These are phyloP conservation scores for Girardinus metallicus DNA, from an alignment of 2,797 vertebrate species.

Conservation along the genomic window DNA sequence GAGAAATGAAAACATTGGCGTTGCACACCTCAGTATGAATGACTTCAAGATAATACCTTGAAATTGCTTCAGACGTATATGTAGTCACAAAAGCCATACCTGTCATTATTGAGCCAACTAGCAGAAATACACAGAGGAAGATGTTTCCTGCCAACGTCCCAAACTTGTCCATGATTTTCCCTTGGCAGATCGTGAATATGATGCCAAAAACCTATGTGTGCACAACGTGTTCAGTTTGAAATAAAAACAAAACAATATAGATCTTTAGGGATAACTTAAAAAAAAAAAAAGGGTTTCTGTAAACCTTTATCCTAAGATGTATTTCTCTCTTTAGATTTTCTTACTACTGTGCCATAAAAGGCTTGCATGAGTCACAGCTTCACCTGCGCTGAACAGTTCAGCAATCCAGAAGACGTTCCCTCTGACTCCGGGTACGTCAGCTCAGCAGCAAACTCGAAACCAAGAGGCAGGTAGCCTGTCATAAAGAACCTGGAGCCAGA, in stretches of 20 bases:
- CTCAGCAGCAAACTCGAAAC: constrained; percentile 96
- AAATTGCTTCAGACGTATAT: constrained; percentile 18
- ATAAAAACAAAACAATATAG: neutral
- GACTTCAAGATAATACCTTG: constrained; percentile 12
- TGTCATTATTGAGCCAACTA: constrained; percentile 87
- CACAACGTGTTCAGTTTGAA: constrained; percentile 18
- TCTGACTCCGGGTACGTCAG: constrained; percentile 96
- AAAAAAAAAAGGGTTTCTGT: too few species aligned
- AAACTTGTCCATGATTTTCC: constrained; percentile 88
- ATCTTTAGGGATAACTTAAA: neutral
- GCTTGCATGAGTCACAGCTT: neutral
- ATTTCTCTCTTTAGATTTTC: neutral
- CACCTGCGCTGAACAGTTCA: constrained; percentile 97
- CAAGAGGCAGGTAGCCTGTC: constrained; percentile 95
- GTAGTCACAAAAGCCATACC: constrained; percentile 71
- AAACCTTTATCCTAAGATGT: neutral
- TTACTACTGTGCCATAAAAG: neutral
- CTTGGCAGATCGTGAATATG: constrained; percentile 92
- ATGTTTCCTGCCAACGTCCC: constrained; percentile 88
- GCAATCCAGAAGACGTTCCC: constrained; percentile 94
- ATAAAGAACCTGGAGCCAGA: constrained; percentile 88
- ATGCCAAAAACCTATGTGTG: constrained; percentile 91
- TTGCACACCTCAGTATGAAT: neutral
- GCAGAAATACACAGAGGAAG: constrained; percentile 91
- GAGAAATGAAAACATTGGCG: neutral